phyloP scores from a whole-genome alignment of 35 echinoderm and acorn worm genomes.

The Strongylocentrotus purpuratus region DNA sequence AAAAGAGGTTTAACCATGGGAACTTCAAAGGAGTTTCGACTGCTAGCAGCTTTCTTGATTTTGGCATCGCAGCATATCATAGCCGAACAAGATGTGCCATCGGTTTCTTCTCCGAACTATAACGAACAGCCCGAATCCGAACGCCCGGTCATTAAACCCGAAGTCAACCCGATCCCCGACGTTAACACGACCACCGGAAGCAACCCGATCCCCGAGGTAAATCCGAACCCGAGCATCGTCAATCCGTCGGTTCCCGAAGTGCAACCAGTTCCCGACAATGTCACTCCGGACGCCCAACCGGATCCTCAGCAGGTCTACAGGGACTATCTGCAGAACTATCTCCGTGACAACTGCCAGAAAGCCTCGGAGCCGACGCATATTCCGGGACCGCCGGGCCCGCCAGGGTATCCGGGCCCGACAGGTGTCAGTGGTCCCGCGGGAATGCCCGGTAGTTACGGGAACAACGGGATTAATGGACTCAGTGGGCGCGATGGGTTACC shows the following conservation, averaged over 20 bases:
- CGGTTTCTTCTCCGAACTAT: background rate
- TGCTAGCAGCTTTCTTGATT: background rate
- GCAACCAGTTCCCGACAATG: background rate
- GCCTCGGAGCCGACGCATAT: background rate
- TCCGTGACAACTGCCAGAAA: background rate
- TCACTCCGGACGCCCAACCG: background rate
- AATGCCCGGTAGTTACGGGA: slow-evolving; percentile 51
- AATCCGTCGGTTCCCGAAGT: background rate
- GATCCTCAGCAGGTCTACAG: background rate
- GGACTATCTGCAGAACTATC: background rate
- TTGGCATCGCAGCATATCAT: background rate
- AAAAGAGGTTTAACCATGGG: background rate
- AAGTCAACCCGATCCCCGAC: background rate
- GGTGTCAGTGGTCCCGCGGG: slow-evolving; percentile 43
- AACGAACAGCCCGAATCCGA: background rate
- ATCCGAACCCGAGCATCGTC: background rate
- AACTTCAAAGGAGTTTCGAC: background rate
- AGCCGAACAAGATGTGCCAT: background rate
- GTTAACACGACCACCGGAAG: background rate
- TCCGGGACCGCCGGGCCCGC: slow-evolving; percentile 45
- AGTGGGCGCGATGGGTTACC: slow-evolving; percentile 1
- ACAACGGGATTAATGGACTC: slow-evolving; percentile 55
- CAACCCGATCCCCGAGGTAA: background rate
- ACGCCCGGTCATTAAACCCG: background rate
- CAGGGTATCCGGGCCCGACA: slow-evolving; percentile 24